A percentile compares a stretch with the other conserved stretches of the same genome.
Evolutionary conservation across 2,888 invertebrate species (phyloP).

Genomic region (Lampropteryx suffumata): DNA sequence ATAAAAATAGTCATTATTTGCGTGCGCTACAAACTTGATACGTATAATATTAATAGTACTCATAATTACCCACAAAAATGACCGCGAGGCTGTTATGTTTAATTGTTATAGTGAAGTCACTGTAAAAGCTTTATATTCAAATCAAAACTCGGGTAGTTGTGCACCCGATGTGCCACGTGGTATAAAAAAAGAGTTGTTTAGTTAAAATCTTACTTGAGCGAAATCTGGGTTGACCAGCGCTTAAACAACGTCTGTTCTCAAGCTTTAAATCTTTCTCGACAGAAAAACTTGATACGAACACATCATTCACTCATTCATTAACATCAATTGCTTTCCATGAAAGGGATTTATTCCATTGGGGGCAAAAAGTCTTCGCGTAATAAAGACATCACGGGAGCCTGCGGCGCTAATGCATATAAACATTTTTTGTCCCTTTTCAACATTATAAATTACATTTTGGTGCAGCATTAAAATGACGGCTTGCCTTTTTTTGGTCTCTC

Average conservation of each 20-base stretch:
- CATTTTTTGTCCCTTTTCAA: conserved; percentile 31
- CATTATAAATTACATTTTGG: conserved; percentile 20
- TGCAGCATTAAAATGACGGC: conserved; percentile 8
- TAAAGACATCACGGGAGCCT: conserved; percentile 49
- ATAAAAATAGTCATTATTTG: no score
- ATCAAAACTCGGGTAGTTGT: no score
- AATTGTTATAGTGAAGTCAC: no score
- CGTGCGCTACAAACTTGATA: no score
- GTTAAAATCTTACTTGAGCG: not conserved
- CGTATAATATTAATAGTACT: no score
- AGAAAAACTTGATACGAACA: conserved; percentile 30
- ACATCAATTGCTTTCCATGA: conserved; percentile 38
- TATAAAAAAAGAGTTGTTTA: no score
- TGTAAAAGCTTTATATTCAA: no score
- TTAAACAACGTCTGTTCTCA: conserved; percentile 9
- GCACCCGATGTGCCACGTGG: no score
- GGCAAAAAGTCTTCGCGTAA: conserved; percentile 34
- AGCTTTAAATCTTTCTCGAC: conserved; percentile 21
- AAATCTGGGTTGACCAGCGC: conserved; percentile 10
- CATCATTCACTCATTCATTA: conserved; percentile 36
- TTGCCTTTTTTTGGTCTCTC: not conserved
- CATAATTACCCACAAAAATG: no score
- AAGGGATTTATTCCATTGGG: conserved; percentile 35
- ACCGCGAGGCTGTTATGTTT: no score
- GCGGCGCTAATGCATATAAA: conserved; percentile 36